Evolutionary conservation across 2,888 invertebrate genomes (phyloP), one percentile per base, ranked within the genome.

Genomic region (Platerodrilus igneus): DNA sequence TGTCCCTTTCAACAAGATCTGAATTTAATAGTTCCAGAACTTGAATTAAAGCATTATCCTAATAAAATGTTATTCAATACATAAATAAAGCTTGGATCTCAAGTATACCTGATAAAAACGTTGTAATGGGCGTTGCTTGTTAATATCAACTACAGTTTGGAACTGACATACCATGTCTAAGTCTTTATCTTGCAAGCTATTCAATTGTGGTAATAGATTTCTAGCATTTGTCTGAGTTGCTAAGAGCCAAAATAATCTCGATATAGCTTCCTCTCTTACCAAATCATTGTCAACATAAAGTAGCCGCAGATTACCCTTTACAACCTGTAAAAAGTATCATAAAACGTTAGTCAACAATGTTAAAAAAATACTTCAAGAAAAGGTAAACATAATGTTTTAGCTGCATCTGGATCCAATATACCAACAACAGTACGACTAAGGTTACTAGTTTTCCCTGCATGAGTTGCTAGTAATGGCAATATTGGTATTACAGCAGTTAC

Each of bases 351-450:
- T 10, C 21, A 3, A 18, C 6, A 37, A 25, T 16, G 4, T 56
- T 58, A n/a, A n/a, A n/a, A n/a, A n/a, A n/a, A n/a, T n/a, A 76
- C 71, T 51, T 79, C 79, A 3, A 73, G 55, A 2, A 60, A 60
- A 1, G 79, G 73, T 29, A 83, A 67, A 19, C 73, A 71, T 68
- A 81, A 72, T 41, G 73, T 71, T 27, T 72, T 68, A 1, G 77
- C 77, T 55, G 78, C 72, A 48, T 83, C 81, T 0, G 74, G 73
- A 59, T 83, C 81, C 9, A 81, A 62, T 13, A 82, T 75, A 55
- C 76, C 77, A 45, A 78, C 71, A 29, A 83, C 68, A 2, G 77
- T 74, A 59, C 77, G 73, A 0, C 82, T 83, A 62, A 74, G 48
- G 40, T 65, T 25, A 7, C 59, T 74, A 59, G 51, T 72, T 67